These are phyloP conservation scores for Momotus momota DNA, from an alignment of 2,797 vertebrate species.

Conservation along the genomic window DNA sequence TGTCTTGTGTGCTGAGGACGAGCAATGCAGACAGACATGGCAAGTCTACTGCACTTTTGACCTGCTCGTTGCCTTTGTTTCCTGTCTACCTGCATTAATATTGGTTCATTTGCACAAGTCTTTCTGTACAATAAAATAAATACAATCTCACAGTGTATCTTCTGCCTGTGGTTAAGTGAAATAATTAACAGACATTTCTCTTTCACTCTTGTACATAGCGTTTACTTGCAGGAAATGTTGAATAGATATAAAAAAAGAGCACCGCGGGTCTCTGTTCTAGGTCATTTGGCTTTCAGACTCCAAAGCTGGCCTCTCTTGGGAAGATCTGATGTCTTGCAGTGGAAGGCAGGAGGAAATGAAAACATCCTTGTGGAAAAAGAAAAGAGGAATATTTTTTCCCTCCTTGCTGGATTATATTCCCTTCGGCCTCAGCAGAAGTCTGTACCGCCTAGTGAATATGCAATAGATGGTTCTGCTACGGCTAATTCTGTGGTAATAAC, in stretches of 20 bases:
- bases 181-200: conserved; percentile 15
- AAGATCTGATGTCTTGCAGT: conserved; percentile 43
- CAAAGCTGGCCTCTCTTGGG: conserved; percentile 27
- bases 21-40: conserved; percentile 35
- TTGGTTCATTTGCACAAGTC: conserved; percentile 23
- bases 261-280: background rate
- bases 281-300: conserved; percentile 24
- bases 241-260: background rate
- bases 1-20: conserved; percentile 19
- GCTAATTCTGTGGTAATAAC: conserved; percentile 55
- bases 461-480: conserved; percentile 28
- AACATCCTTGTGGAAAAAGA: conserved; percentile 48
- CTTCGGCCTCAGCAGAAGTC: conserved; percentile 10
- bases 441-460: background rate
- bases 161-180: background rate
- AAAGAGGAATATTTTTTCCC: conserved; percentile 56
- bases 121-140: conserved; percentile 15
- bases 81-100: conserved; percentile 64
- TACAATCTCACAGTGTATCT: background rate
- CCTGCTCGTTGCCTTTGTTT: conserved; percentile 36
- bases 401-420: conserved; percentile 23
- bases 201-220: background rate
- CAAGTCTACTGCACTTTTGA: conserved; percentile 66
- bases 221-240: background rate
- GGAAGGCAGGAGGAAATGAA: conserved; percentile 57